Conservation (phyloP, 2,797 vertebrate species). For the Accipiter superciliosus region DNA sequence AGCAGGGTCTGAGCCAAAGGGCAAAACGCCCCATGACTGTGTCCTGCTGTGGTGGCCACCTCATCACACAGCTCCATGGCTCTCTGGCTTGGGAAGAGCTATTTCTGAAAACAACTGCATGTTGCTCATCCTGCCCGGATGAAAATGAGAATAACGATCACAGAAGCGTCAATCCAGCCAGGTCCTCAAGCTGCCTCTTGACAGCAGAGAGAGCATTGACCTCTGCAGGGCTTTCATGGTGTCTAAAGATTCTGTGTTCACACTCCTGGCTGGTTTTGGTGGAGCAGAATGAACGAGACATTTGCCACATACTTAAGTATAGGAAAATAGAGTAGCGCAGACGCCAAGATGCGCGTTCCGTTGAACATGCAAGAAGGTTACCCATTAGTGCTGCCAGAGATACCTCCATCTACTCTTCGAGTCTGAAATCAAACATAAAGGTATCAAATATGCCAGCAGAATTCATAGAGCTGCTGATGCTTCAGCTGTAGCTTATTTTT, state of each 20-base stretch:
- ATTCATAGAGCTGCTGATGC: background rate
- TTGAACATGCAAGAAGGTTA: background rate
- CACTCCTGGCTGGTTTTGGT: background rate
- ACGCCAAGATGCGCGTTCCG: background rate
- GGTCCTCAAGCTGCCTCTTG: background rate
- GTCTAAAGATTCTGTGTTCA: background rate
- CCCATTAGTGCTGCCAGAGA: background rate
- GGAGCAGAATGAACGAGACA: background rate
- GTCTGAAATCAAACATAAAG: background rate
- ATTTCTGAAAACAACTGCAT: background rate
- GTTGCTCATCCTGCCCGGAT: background rate
- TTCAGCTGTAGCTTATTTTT: background rate
- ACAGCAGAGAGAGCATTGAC: background rate
- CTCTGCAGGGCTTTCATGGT: background rate
- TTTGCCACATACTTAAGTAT: background rate
- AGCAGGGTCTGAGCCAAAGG: background rate
- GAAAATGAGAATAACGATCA: background rate
- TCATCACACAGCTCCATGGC: background rate
- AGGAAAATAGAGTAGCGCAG: background rate
- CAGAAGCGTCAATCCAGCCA: background rate
- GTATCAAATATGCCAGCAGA: background rate
- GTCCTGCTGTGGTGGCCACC: background rate
- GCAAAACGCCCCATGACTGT: fast-evolving
- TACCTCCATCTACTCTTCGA: background rate
- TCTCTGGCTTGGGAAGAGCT: background rate